Conservation (phyloP, 2,113 vertebrate genomes). For the Callaeas wilsoni region DNA sequence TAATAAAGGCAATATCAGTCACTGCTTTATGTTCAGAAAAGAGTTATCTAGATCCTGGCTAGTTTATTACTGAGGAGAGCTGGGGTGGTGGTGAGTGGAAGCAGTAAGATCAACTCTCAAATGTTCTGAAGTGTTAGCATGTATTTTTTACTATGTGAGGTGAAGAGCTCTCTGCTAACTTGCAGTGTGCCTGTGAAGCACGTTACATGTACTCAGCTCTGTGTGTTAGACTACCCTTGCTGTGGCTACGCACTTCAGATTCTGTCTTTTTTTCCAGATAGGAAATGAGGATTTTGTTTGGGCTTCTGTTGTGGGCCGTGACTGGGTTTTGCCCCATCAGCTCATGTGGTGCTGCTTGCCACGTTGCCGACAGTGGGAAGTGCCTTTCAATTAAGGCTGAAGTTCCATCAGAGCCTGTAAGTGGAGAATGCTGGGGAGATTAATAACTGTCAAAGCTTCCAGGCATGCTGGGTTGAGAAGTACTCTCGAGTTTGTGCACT, state of each 20-base stretch:
- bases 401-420: background rate
- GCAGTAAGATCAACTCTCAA: background rate
- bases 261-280: background rate
- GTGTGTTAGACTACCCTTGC: background rate
- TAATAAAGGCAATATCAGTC: background rate
- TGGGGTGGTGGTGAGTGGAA: fast-evolving
- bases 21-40: background rate
- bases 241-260: background rate
- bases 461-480: background rate
- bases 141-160: background rate
- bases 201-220: background rate
- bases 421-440: background rate
- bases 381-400: slow-evolving; percentile 12
- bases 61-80: background rate
- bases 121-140: background rate
- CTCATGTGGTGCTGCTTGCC: background rate
- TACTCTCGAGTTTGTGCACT: fast-evolving
- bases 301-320: background rate
- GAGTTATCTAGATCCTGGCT: background rate
- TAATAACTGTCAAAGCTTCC: slow-evolving; percentile 6
- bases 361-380: background rate
- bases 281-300: background rate
- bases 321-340: background rate
- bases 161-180: background rate
- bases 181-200: background rate